phyloP scores from a whole-genome alignment of 2,888 invertebrate species.

The Physocephala rufipes region DNA sequence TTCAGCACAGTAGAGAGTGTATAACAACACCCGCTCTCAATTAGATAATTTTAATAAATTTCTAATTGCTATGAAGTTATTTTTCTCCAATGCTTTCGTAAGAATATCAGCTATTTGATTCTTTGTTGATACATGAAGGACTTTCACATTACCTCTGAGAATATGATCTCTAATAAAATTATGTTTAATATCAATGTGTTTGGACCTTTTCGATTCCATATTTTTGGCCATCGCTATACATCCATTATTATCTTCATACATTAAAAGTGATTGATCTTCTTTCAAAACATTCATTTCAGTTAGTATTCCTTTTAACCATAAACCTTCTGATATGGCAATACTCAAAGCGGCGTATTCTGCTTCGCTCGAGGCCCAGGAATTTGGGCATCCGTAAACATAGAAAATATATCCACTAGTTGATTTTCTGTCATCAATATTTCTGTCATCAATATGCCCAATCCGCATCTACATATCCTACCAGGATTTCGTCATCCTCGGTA shows the following conservation, averaged over 20 bases:
- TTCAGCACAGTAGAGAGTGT: no score
- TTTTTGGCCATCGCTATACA: constrained; percentile 6
- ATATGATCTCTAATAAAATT: constrained; percentile 8
- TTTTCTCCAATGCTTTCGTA: no score
- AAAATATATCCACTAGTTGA: constrained; percentile 39
- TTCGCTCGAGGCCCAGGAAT: constrained; percentile 38
- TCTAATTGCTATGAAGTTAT: no score
- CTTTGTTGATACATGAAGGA: not conserved
- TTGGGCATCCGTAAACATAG: constrained; percentile 33
- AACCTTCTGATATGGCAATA: constrained; percentile 16
- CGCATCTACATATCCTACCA: constrained; percentile 14
- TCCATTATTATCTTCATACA: constrained; percentile 1
- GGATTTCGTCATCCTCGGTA: no score
- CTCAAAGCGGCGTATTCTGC: constrained; percentile 39
- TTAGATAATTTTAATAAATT: no score
- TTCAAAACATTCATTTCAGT: constrained; percentile 13
- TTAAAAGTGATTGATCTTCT: not conserved
- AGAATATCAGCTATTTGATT: no score
- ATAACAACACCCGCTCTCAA: no score
- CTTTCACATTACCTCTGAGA: not conserved
- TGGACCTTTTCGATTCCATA: constrained; percentile 5
- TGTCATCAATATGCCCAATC: constrained; percentile 39
- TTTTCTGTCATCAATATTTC: constrained; percentile 34
- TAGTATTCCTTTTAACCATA: constrained; percentile 25
- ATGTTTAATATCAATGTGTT: constrained; percentile 12